Base-by-base conservation (phyloP, 2,113 vertebrate species). In the Danionella cerebrum region DNA sequence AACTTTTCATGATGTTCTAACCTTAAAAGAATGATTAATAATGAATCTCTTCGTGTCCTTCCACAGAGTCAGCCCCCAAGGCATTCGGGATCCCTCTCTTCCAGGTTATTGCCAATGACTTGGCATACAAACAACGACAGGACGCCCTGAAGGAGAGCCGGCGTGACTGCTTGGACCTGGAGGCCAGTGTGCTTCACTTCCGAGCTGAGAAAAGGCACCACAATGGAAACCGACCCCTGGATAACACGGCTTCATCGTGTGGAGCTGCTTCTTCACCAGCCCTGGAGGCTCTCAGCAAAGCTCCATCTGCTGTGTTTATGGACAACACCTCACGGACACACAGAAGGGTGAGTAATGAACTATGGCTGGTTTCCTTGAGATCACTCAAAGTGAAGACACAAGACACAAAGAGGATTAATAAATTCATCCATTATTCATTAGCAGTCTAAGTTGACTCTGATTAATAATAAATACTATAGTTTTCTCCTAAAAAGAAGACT, bases 141-240 rank as follows among this genome's bases (percentile, higher is more conserved):
- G 90, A 90, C 0, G 90, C 84, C 0, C 72, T 90, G 76, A 89
- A 85, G 71, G 86, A 68, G 76, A 90, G 89, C 76, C 76, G 93
- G 3, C 80, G 92, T 0, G 87, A 90, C 66, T 93, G 91, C 48
- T 81, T 92, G 67, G 88, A 92, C 70, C 82, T 94, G 79, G 93
- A 94, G 72, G 86, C 86, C 1, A 89, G 89, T 0, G 78, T 95
- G 13, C 73, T 87, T 1, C 83, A 41, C 2, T 95, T 93, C 65
- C 79, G 86, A 24, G 90, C 91, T 0, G 84, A 89, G 82, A 90
- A 90, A 70, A 78, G 82, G 1, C 85, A 77, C 41, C 83, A 80
- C 66, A 79, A 81, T 14, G 82, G 84, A 54, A 84, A 16, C 73
- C 82, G 62, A 22, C 45, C 76, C 2, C 35, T 72, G 48, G 42